Percentiles rank a stretch among this genome's conserved stretches.
Conservation (phyloP, 2,888 invertebrate species). For the Drosophila phalerata region DNA sequence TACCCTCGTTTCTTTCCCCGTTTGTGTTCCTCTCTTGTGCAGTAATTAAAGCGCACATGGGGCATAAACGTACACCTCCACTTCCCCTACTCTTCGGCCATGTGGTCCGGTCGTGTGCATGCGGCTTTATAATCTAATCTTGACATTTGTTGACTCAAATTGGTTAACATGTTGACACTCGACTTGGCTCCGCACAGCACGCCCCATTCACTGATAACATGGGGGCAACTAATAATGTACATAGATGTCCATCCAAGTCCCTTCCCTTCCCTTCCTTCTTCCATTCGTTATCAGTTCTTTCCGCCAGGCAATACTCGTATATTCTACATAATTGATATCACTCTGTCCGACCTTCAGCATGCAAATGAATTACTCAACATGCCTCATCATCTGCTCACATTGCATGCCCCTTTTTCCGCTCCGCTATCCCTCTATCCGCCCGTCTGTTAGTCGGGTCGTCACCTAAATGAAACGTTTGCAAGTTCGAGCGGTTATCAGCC, state of each 20-base stretch:
- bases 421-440: not conserved
- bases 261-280: too few relatives aligned
- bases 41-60: constrained; percentile 42
- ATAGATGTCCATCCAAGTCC: not conserved
- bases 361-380: constrained; percentile 75
- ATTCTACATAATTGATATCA: constrained; percentile 61
- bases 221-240: constrained; percentile 42
- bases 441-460: constrained; percentile 34
- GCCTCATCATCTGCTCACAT: constrained; percentile 34
- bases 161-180: constrained; percentile 79
- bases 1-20: not conserved
- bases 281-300: constrained; percentile 44
- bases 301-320: constrained; percentile 18
- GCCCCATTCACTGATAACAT: constrained; percentile 39
- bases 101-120: constrained; percentile 47
- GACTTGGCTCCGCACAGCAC: constrained; percentile 41
- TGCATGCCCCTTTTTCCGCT: not conserved
- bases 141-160: constrained; percentile 78
- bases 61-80: not conserved
- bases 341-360: constrained; percentile 65
- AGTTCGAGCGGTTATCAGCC: constrained; percentile 66
- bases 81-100: constrained; percentile 1
- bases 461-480: constrained; percentile 43
- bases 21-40: not conserved
- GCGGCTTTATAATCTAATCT: constrained; percentile 65